Conservation (phyloP, 2,113 vertebrate genomes). For the Corythornis madagascariensis region DNA sequence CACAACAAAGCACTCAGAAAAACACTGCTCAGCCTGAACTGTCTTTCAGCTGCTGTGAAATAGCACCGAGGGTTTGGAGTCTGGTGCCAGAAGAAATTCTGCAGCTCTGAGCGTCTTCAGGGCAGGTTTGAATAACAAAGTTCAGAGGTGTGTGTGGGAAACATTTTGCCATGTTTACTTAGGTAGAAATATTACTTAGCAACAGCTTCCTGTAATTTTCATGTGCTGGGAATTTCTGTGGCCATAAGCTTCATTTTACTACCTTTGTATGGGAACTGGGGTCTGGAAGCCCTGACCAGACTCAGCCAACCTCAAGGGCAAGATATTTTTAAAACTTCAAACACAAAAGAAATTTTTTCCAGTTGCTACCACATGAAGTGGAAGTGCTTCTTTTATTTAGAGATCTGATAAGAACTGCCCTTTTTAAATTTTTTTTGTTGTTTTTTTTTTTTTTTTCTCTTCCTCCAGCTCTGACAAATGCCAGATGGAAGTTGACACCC, state of each 20-base stretch:
- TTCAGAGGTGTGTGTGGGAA: conserved; percentile 68
- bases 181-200: conserved; percentile 70
- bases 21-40: background rate
- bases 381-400: conserved; percentile 34
- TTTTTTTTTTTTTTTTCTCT: background rate
- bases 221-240: conserved; percentile 68
- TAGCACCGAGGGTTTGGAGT: background rate
- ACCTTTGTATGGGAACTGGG: conserved; percentile 50
- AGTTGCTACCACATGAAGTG: conserved; percentile 24
- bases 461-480: conserved; percentile 28
- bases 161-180: conserved; percentile 62
- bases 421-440: background rate
- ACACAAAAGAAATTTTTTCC: conserved; percentile 60
- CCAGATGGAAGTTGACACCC: conserved; percentile 60
- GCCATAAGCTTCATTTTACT: conserved; percentile 27
- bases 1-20: background rate
- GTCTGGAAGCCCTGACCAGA: background rate
- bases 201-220: conserved; percentile 69
- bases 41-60: background rate
- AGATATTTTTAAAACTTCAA: conserved; percentile 62
- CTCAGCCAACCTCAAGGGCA: conserved; percentile 25
- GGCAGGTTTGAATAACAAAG: conserved; percentile 42
- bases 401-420: conserved; percentile 49
- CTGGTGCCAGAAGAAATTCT: background rate
- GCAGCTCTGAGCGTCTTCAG: background rate